These are phyloP conservation scores for Leptonema lineaticorne DNA, from an alignment of 1,140 invertebrate species.

Conservation along the genomic window DNA sequence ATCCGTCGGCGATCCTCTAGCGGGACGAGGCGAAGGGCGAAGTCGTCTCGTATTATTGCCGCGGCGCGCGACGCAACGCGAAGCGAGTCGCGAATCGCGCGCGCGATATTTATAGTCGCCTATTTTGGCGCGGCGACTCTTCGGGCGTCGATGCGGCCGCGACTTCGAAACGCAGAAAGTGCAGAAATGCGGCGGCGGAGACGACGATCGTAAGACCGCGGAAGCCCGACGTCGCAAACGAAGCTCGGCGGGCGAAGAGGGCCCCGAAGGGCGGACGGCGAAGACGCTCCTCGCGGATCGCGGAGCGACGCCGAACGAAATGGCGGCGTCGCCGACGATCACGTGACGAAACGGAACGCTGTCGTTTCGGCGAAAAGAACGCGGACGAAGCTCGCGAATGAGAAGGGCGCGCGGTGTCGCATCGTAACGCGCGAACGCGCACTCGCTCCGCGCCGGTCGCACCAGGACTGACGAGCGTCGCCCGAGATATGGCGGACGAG, in stretches of 20 bases:
- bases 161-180: too few relatives aligned
- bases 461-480: slow-evolving; percentile 52
- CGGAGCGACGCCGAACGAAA: neutral
- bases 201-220: slow-evolving; percentile 27
- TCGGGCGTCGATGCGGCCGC: slow-evolving; percentile 17
- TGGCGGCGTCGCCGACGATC: neutral
- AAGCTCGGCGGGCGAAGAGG: slow-evolving; percentile 12
- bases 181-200: neutral
- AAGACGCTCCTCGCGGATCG: slow-evolving; percentile 19
- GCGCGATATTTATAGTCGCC: slow-evolving; percentile 12
- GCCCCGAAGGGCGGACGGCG: slow-evolving; percentile 22
- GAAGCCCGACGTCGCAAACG: slow-evolving; percentile 9
- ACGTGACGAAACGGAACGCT: too few relatives aligned
- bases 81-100: too few relatives aligned
- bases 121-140: slow-evolving; percentile 12
- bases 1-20: neutral
- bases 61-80: too few relatives aligned
- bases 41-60: too few relatives aligned
- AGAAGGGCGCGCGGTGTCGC: neutral
- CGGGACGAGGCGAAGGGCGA: slow-evolving; percentile 10
- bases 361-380: neutral
- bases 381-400: neutral
- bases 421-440: slow-evolving; percentile 44
- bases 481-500: slow-evolving; percentile 40
- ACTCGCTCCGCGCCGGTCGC: slow-evolving; percentile 49